Evolutionary conservation across 2,113 vertebrate genomes (phyloP).

Genomic region (Pogonocichla stellata): DNA sequence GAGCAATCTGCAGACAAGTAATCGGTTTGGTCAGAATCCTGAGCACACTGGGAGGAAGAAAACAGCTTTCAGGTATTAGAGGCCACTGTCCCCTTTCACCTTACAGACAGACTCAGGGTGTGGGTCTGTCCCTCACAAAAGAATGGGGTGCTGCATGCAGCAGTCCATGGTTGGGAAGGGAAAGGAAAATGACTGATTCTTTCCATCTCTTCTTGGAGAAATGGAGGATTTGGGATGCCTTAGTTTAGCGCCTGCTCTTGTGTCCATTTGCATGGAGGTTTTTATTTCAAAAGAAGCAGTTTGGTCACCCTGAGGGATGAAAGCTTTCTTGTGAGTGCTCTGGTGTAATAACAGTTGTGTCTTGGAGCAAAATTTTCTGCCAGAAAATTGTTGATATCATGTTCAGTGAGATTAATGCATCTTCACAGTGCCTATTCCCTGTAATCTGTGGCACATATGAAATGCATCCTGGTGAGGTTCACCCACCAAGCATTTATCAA

Average conservation of each 20-base stretch:
- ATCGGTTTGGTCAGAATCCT: background rate
- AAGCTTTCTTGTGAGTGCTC: background rate
- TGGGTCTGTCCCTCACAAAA: background rate
- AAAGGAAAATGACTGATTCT: background rate
- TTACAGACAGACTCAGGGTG: background rate
- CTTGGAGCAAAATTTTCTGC: background rate
- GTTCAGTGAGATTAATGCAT: background rate
- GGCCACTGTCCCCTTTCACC: background rate
- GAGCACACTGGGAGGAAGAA: background rate
- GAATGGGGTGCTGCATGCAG: background rate
- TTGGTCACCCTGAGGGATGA: background rate
- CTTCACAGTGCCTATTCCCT: background rate
- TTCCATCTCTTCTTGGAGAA: background rate
- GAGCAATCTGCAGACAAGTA: background rate
- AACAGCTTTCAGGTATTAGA: background rate
- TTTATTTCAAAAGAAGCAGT: background rate
- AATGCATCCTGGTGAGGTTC: background rate
- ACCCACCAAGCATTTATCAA: background rate
- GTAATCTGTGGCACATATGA: background rate
- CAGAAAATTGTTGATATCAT: background rate
- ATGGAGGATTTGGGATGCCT: background rate
- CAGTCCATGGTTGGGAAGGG: rapidly evolving
- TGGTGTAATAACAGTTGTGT: background rate
- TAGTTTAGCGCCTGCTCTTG: background rate
- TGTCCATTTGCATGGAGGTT: background rate